These are phyloP conservation scores for Marmota monax DNA, from an alignment of 2,113 vertebrate genomes.

Conservation along the genomic window DNA sequence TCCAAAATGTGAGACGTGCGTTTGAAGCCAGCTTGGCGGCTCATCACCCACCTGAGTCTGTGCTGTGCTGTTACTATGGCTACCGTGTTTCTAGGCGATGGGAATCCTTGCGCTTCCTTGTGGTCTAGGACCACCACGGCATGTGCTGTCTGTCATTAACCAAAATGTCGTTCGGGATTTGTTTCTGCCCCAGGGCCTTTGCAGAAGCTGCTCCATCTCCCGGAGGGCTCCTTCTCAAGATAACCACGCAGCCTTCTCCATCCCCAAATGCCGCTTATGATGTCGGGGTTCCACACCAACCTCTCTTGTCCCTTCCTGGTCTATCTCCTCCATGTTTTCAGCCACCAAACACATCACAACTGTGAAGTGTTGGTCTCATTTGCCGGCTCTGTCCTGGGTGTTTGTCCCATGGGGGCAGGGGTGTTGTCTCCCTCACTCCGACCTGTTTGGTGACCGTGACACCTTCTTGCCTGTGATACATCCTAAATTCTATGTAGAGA, in stretches of 20 bases:
- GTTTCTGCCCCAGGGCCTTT: background rate
- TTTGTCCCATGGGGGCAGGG: background rate
- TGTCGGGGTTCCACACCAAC: rapidly evolving
- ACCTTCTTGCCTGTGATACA: background rate
- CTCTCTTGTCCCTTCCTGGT: background rate
- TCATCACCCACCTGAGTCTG: background rate
- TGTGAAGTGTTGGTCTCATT: too few species aligned
- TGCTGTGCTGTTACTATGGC: background rate
- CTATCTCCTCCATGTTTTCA: background rate
- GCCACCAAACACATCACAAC: background rate
- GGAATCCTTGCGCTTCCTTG: too few species aligned
- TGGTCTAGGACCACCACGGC: background rate
- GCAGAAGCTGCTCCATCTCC: background rate
- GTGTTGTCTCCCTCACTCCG: background rate
- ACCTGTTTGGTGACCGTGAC: rapidly evolving
- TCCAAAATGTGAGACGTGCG: background rate
- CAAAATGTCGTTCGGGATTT: background rate
- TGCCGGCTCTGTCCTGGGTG: rapidly evolving
- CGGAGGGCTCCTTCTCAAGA: background rate
- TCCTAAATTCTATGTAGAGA: background rate
- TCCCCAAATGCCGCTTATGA: rapidly evolving
- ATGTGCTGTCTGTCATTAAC: background rate
- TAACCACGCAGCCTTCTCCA: background rate
- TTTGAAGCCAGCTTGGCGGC: background rate
- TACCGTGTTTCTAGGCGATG: too few species aligned